Percentiles rank a stretch among this genome's conserved stretches.
phyloP scores from a whole-genome alignment of 2,797 vertebrate genomes.

The Sphenopsis melanotis region DNA sequence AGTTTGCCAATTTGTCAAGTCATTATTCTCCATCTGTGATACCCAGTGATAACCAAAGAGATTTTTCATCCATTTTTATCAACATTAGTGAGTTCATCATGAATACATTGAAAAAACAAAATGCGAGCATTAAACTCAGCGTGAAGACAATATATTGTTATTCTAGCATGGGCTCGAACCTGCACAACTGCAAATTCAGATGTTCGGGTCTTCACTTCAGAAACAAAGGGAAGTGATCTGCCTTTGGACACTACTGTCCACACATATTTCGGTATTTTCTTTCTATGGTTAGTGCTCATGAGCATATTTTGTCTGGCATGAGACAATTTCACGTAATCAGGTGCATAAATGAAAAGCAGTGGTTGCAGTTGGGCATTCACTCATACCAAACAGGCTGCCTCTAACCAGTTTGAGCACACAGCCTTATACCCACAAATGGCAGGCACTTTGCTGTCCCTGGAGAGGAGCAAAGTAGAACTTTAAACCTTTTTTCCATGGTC shows the following conservation, averaged over 20 bases:
- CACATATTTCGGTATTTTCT: neutral
- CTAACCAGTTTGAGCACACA: neutral
- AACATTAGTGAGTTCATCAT: neutral
- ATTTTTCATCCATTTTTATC: neutral
- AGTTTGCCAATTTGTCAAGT: constrained; percentile 18
- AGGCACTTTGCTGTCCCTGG: neutral
- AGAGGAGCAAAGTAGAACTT: neutral
- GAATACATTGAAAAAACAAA: neutral
- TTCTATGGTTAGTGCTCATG: neutral
- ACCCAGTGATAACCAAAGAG: neutral
- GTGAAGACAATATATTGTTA: neutral
- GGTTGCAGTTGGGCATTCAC: neutral
- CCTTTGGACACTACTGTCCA: neutral
- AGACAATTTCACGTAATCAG: neutral
- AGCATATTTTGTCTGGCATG: neutral
- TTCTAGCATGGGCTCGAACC: neutral
- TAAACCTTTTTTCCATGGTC: neutral
- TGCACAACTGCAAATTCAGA: neutral
- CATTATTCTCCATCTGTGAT: constrained; percentile 20
- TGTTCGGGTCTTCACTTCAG: neutral
- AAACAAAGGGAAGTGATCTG: neutral
- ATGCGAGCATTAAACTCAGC: neutral
- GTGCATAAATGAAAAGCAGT: neutral
- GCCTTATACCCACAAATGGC: neutral
- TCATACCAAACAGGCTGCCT: neutral